phyloP scores from a whole-genome alignment of 2,113 vertebrate species.

The Fulica atra region DNA sequence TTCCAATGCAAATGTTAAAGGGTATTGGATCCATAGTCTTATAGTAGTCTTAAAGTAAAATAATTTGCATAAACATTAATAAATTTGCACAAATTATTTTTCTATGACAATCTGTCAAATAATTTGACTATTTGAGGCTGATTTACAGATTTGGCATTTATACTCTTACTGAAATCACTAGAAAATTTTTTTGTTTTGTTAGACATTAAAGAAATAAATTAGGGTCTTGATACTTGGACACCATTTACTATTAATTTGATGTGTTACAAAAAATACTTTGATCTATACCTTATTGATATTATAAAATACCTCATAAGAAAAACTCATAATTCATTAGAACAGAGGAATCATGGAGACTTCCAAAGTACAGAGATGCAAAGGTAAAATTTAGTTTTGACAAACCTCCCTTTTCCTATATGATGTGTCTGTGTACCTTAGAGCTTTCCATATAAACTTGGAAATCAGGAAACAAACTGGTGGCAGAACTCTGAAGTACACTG shows the following conservation, averaged over 20 bases:
- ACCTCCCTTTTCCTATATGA: background rate
- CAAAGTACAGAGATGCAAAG: background rate
- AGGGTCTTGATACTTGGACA: background rate
- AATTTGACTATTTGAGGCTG: background rate
- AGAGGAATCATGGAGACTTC: background rate
- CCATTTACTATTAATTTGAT: background rate
- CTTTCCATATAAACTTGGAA: background rate
- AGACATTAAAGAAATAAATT: background rate
- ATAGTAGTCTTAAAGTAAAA: conserved; percentile 23
- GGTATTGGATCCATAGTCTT: conserved; percentile 2
- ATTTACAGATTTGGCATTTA: background rate
- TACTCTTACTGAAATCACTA: background rate
- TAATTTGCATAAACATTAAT: conserved; percentile 39
- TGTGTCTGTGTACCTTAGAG: background rate
- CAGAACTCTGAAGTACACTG: background rate
- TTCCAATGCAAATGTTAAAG: conserved; percentile 6
- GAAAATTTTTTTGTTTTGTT: background rate
- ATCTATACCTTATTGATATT: background rate
- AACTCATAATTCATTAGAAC: background rate
- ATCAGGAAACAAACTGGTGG: background rate
- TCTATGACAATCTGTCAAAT: conserved; percentile 40
- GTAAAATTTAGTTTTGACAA: background rate
- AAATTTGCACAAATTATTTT: conserved; percentile 25
- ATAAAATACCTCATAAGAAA: background rate
- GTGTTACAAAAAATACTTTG: background rate